Conservation (phyloP, 2,113 vertebrate species). For the Zosterops hypoxanthus region DNA sequence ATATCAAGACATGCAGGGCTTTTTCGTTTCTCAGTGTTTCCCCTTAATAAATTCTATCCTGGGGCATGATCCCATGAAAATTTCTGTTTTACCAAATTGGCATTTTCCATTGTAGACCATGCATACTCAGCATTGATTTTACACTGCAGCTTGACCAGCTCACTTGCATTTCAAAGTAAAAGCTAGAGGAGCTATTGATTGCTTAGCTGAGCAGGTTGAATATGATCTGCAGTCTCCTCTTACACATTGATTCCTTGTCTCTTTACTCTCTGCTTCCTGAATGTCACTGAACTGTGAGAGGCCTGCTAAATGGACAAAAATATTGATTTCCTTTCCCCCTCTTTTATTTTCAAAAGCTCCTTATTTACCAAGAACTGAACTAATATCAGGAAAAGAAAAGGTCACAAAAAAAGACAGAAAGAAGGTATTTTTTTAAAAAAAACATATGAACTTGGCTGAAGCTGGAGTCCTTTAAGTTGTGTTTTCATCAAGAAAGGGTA, state of each 20-base stretch:
- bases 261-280: conserved; percentile 59
- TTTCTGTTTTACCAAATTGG: background rate
- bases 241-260: conserved; percentile 65
- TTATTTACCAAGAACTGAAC: conserved; percentile 70
- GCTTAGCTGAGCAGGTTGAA: conserved; percentile 26
- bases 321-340: conserved; percentile 75
- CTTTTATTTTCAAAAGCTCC: conserved; percentile 63
- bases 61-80: background rate
- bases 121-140: background rate
- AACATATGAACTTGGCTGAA: conserved; percentile 1
- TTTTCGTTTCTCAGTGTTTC: background rate
- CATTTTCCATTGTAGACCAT: background rate
- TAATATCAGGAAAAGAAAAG: conserved; percentile 63
- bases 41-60: background rate
- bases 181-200: conserved; percentile 64
- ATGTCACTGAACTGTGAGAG: conserved; percentile 69
- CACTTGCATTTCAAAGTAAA: conserved; percentile 58
- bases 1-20: background rate
- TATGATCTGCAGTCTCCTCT: conserved; percentile 57
- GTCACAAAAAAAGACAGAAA: conserved; percentile 3
- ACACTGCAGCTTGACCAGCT: conserved; percentile 35
- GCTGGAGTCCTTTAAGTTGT: background rate
- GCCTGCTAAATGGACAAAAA: conserved; percentile 72
- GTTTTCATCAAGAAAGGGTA: background rate
- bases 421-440: background rate